A percentile compares a stretch with the other conserved stretches of the same genome.
Conservation (phyloP, 2,113 vertebrate genomes). For the Tragelaphus scriptus region DNA sequence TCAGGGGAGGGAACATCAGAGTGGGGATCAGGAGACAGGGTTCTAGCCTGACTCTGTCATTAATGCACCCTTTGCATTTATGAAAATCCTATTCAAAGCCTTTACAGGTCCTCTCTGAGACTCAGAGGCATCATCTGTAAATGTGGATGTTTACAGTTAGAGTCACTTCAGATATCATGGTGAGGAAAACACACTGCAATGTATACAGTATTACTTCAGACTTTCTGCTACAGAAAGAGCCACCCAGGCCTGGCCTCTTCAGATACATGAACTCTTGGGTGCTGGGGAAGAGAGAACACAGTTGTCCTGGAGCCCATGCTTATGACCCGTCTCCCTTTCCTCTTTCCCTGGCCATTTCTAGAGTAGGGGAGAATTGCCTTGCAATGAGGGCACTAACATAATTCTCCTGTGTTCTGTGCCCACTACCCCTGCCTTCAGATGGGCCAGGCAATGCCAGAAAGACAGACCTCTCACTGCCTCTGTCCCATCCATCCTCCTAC, state of each 20-base stretch:
- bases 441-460: not conserved
- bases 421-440: not conserved
- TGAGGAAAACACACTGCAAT: not conserved
- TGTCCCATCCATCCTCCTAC: not conserved
- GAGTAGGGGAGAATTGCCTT: not conserved
- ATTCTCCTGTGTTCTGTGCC: not conserved
- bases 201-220: not conserved
- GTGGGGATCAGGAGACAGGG: not conserved
- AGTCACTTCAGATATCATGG: not conserved
- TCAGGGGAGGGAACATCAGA: not conserved
- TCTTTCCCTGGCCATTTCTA: not conserved
- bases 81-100: not conserved
- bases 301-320: not conserved
- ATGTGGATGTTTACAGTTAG: not conserved
- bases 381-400: not conserved
- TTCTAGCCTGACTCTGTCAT: not conserved
- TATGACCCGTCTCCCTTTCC: not conserved
- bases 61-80: not conserved
- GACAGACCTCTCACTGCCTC: not conserved
- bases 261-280: not conserved
- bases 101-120: not conserved
- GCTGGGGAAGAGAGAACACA: not conserved
- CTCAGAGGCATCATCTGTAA: not conserved
- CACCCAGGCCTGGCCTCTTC: not conserved
- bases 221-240: not conserved